Conservation (phyloP, 2,888 invertebrate genomes). For the Dinocampus coccinellae region DNA sequence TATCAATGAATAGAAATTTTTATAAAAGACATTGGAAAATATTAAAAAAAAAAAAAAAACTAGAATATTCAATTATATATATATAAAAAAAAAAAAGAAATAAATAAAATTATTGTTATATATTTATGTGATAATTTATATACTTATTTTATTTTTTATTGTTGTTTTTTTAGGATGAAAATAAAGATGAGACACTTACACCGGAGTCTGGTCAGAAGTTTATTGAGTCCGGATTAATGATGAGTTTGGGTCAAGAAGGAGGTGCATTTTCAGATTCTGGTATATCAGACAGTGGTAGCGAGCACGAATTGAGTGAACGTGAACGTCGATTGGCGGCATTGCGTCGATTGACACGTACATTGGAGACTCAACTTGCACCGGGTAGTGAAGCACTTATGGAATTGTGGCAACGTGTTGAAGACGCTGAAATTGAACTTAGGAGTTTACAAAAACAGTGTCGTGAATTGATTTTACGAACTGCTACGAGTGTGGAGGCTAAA, state of each 20-base stretch:
- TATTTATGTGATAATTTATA: background rate
- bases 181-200: constrained; percentile 47
- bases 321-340: constrained; percentile 78
- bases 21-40: background rate
- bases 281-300: constrained; percentile 83
- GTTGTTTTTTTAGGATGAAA: constrained; percentile 48
- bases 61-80: too few relatives aligned
- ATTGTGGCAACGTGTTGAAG: constrained; percentile 79
- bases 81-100: background rate
- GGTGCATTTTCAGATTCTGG: constrained; percentile 84
- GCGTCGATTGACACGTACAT: constrained; percentile 76
- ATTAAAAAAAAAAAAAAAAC: background rate
- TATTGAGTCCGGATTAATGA: constrained; percentile 51
- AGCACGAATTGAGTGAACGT: constrained; percentile 76
- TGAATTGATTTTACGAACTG: constrained; percentile 74
- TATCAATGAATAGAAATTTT: background rate
- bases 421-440: constrained; percentile 80
- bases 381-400: constrained; percentile 77
- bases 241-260: constrained; percentile 68
- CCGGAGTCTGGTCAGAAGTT: constrained; percentile 51
- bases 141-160: background rate
- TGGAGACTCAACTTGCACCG: constrained; percentile 78
- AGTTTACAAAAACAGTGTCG: constrained; percentile 79
- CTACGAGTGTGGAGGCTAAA: constrained; percentile 69
- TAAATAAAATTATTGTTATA: background rate